Evolutionary conservation across 2,113 vertebrate species (phyloP).

Genomic region (Condylura cristata): DNA sequence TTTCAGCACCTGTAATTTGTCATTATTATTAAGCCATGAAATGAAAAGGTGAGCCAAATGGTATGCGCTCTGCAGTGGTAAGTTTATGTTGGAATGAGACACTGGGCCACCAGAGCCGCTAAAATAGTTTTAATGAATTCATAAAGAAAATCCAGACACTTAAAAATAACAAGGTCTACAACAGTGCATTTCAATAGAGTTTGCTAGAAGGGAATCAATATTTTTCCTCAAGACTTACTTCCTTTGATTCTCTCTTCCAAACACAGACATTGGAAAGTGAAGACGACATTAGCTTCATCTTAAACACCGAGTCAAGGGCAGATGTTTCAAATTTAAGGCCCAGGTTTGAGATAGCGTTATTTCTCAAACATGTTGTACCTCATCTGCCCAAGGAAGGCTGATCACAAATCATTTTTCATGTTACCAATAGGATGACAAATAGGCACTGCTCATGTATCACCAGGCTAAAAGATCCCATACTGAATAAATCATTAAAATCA

Average conservation of each 20-base stretch:
- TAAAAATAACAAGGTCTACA: conserved; percentile 80
- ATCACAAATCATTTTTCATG: neutral
- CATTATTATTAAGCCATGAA: conserved; percentile 80
- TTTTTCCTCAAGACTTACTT: conserved; percentile 69
- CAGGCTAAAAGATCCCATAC: neutral
- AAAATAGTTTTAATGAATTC: conserved; percentile 82
- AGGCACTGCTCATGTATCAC: neutral
- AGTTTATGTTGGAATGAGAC: conserved; percentile 80
- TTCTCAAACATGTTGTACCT: neutral
- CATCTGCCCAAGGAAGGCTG: neutral
- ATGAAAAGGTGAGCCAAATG: conserved; percentile 75
- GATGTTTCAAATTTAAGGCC: conserved; percentile 58
- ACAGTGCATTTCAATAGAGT: conserved; percentile 71
- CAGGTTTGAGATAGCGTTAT: neutral
- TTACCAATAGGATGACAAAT: neutral
- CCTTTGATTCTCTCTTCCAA: conserved; percentile 62
- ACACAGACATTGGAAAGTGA: conserved; percentile 43
- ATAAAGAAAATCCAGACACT: conserved; percentile 82
- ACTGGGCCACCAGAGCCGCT: conserved; percentile 77
- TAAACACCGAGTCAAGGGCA: conserved; percentile 59
- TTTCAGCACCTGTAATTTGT: conserved; percentile 78
- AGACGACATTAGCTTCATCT: conserved; percentile 66
- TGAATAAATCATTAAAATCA: conserved; percentile 19
- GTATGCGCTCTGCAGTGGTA: conserved; percentile 74
- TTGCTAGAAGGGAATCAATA: conserved; percentile 67